Evolutionary conservation across 2,113 vertebrate genomes (phyloP), one percentile per base, ranked within the genome.

Genomic region (Sinocyclocheilus maitianheensis): DNA sequence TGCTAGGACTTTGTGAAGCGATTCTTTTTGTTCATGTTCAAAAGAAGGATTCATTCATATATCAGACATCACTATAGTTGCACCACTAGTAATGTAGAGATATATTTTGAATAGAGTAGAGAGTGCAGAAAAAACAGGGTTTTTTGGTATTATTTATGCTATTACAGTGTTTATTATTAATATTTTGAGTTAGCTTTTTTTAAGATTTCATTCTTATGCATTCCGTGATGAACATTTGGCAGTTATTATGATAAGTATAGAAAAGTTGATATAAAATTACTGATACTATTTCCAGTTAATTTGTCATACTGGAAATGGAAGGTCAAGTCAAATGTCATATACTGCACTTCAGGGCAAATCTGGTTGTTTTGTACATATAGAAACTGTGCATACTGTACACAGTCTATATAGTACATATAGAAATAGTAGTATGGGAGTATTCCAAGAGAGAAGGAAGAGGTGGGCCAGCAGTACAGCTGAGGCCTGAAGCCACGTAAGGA

Each of bases 401-500:
- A 43, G 22, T 30, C 48, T 60, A 40, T n/a, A n/a, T 14, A 37
- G 10, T 58, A 10, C 34, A 37, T 18, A 3, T 43, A 51, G 43
- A 30, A 81, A 67, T 11, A 26, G 24, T 77, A 76, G 78, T 63
- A 26, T 18, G 12, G 7, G 24, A 8, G 46, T 26, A 69, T 67
- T 82, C 43, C 11, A 51, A 51, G 18, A 46, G n/a, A 34, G 58
- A 85, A 85, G 83, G 89, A 87, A 90, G 79, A 87, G 85, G 89
- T 89, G 89, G 90, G 82, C 84, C 90, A 91, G 86, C 84, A 85
- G 89, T 88, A 90, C 84, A 91, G 88, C 86, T 74, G 85, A 88
- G 85, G 93, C 94, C 91, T 88, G 80, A 40, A 93, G 93, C 91
- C 89, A 90, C 92, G 91, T 83, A 89, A 83, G 89, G 87, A 88